Evolutionary conservation across 2,888 invertebrate genomes (phyloP), one percentile per base, ranked within the genome.

Genomic region (Stegophylla sp.): DNA sequence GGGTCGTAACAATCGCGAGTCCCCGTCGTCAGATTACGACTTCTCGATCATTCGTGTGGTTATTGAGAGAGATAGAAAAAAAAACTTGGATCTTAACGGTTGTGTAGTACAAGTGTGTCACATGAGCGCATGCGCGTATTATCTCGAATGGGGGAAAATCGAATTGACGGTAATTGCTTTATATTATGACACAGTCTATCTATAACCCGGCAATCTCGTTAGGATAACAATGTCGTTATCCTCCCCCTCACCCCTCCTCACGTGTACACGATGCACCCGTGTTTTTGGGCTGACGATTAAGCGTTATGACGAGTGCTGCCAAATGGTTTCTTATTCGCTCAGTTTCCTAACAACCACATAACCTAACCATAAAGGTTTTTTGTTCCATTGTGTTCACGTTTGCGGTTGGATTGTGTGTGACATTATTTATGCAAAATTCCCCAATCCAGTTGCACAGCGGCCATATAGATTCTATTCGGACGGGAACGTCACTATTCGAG

Each of bases 1-100:
- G 77, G 67, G 34, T 59, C 59, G 56, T 69, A 69, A 73, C 73
- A 81, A 81, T 34, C 26, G 20, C n/a, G 23, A 12, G 28, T 41
- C 34, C 17, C n/a, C n/a, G n/a, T n/a, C n/a, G 45, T 64, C 5
- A 26, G 56, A 76, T 76, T 67, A 59, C 20, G 43, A 69, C 43
- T 59, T 34, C 63, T 23, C 17, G 9, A 12, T 26, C 45, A 10
- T 5, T 1, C 23, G 23, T 23, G 1, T n/a, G 28, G 48, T 48
- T n/a, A n/a, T 48, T 51, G 28, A 48, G n/a, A n/a, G n/a, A n/a
- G n/a, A n/a, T n/a, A n/a, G n/a, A n/a, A n/a, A n/a, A 75, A 64
- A 51, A 75, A 12, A 48, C 17, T 34, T 51, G 20, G 41, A 48
- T 26, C 17, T 26, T 1, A 5, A 48, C n/a, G 48, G 0, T 9